A percentile compares a stretch with the other conserved stretches of the same genome.
These are phyloP conservation scores for Ptychoptera contaminata DNA, from an alignment of 2,888 invertebrate genomes.

Conservation along the genomic window DNA sequence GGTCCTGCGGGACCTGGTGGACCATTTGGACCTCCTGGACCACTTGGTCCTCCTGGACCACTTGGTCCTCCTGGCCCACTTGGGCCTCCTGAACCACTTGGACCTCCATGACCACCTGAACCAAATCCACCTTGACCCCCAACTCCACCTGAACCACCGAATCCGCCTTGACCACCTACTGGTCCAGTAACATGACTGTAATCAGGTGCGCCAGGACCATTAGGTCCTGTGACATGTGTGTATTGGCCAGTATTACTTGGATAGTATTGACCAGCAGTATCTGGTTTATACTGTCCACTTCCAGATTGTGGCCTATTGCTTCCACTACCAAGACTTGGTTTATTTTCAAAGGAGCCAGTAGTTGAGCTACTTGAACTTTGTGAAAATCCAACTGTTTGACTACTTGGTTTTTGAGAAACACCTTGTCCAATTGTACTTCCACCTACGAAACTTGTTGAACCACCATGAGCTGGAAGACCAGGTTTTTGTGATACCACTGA, in stretches of 20 bases:
- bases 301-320: neutral
- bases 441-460: neutral
- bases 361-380: neutral
- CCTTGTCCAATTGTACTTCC: conserved; percentile 2
- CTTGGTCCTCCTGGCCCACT: conserved; percentile 10
- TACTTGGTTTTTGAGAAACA: neutral
- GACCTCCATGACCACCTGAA: conserved; percentile 7
- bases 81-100: conserved; percentile 16
- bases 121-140: conserved; percentile 3
- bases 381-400: neutral
- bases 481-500: neutral
- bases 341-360: too few relatives aligned
- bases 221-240: neutral
- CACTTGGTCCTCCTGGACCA: conserved; percentile 7
- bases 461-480: neutral
- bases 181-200: neutral
- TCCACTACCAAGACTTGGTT: neutral
- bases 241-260: conserved; percentile 1
- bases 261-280: neutral
- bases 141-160: conserved; percentile 19
- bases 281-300: conserved; percentile 3
- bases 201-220: conserved; percentile 11
- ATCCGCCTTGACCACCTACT: conserved; percentile 17
- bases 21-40: conserved; percentile 25
- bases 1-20: conserved; percentile 13